Evolutionary conservation across 2,888 invertebrate genomes (phyloP), one percentile per base, ranked within the genome.

Genomic region (Lordiphosa andalusiaca): DNA sequence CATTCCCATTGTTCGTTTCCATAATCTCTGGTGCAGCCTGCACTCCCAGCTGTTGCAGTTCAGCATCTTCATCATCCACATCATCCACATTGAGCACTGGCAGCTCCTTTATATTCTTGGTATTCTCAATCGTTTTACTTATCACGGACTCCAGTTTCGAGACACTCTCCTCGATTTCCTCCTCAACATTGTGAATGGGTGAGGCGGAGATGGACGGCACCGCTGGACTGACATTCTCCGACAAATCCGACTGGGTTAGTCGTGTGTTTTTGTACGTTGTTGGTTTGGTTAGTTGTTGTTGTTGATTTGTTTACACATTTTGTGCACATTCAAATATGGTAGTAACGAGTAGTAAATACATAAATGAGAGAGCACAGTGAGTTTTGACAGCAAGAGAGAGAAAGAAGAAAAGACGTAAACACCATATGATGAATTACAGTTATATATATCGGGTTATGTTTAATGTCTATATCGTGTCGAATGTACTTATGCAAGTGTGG

Each of bases 81-180:
- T 62, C 73, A 13, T 73, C 84, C 6, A 67, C 80, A 36, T 59
- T 63, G 30, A 84, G 62, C 13, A 85, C 80, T 1, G 86, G 76
- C 54, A 88, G 46, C 52, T 89, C 89, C 72, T 89, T 88, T n/a
- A 89, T 83, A 64, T 87, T 85, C 55, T 89, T 88, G 4, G 89
- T 89, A 57, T 90, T 90, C 69, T 90, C 90, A 67, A 90, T 89
- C 16, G 89, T 90, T 66, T 90, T 90, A 39, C 87, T 88, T 38
- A 90, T 90, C 54, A 89, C 90, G 10, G 88, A 89, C 77, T 89
- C 89, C 81, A 90, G 64, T 67, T 87, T 86, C 23, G 88, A 88
- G 49, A 89, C 88, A 63, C 89, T 86, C 64, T 88, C 85, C 37
- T 86, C 86, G 44, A 90, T 89, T 67, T 88, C 90, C 63, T 88